Base-by-base conservation (phyloP, 2,888 invertebrate genomes). In the Apamea epomidion region DNA sequence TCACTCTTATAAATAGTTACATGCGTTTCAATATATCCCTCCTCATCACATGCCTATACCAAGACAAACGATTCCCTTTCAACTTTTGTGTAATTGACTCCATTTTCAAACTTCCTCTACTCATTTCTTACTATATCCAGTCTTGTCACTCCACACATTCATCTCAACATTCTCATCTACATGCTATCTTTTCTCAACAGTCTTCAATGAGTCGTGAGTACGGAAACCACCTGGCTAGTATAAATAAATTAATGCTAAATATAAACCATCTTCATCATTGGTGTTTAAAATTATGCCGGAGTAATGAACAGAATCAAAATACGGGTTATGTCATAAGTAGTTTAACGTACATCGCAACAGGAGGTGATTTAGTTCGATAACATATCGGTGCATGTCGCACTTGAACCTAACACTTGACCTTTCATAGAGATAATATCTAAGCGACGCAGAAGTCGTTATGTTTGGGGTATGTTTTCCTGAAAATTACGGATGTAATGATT, bases 331-430 rank as follows among this genome's bases (percentile, higher is more conserved):
- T 25, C 45, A 37, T 25, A n/a, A 48, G 48, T n/a, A 58, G n/a
- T 45, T 64, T 10, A 58, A n/a, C 4, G 42, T 64, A 48, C 42
- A 48, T 58, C 48, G n/a, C 51, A 37, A 42, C 76, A 37, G 74
- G 80, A 87, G 67, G 80, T 74, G 29, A 73, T 76, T 76, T 68
- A 60, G 48, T 72, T 37, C 2, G 83, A 84, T 86, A 86, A 64
- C 58, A 21, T 79, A 85, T 87, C 84, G 3, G 29, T 64, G 25
- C 83, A 70, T 71, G 48, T 74, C 14, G 21, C 8, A 42, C 42
- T 67, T 76, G 76, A 78, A 67, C 78, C 54, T 64, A 64, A 25
- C 16, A 18, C 70, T 84, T 87, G 87, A 87, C 84, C 87, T 84
- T 74, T n/a, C 18, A 48, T 18, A 18, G 12, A 60, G 70, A 76